Percentiles rank a stretch among this genome's conserved stretches.
Evolutionary conservation across 2,797 vertebrate genomes (phyloP).

Genomic region (Argyrosomus regius): DNA sequence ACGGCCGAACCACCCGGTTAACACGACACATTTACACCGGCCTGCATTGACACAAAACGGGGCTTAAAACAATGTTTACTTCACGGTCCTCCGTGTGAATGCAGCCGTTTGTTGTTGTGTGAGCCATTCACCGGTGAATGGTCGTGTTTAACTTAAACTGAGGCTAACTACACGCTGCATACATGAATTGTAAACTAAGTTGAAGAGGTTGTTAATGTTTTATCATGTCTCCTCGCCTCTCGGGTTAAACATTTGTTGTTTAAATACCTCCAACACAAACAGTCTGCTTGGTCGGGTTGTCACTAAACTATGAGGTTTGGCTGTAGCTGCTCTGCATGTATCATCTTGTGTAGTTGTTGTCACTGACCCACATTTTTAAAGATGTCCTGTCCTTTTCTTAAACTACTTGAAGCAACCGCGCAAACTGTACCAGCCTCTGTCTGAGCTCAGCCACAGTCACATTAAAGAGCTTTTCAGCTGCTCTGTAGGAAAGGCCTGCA

Average conservation of each 20-base stretch:
- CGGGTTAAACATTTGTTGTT: constrained; percentile 31
- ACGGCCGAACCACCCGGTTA: not conserved
- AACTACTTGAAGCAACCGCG: constrained; percentile 15
- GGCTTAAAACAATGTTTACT: constrained; percentile 65
- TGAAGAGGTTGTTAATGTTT: not conserved
- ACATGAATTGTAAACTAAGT: not conserved
- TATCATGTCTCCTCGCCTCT: not conserved
- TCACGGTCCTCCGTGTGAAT: constrained; percentile 40
- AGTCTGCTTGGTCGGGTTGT: constrained; percentile 18
- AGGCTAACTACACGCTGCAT: not conserved
- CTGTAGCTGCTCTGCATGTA: constrained; percentile 49
- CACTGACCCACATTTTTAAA: constrained; percentile 71
- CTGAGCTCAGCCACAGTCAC: constrained; percentile 1
- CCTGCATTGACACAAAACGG: constrained; percentile 33
- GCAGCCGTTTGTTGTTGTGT: constrained; percentile 34
- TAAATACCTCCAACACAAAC: constrained; percentile 8
- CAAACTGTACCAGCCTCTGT: constrained; percentile 29
- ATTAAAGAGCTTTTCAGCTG: constrained; percentile 54
- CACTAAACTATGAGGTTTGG: constrained; percentile 13
- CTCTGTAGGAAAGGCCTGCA: constrained; percentile 11
- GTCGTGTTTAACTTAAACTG: constrained; percentile 13
- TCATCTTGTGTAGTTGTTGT: constrained; percentile 62
- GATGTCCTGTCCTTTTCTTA: constrained; percentile 18
- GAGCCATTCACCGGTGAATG: constrained; percentile 36
- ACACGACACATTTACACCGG: constrained; percentile 5